Percentiles rank a stretch among this genome's conserved stretches.
phyloP scores from a whole-genome alignment of 2,113 vertebrate species.

The Mellivora capensis region DNA sequence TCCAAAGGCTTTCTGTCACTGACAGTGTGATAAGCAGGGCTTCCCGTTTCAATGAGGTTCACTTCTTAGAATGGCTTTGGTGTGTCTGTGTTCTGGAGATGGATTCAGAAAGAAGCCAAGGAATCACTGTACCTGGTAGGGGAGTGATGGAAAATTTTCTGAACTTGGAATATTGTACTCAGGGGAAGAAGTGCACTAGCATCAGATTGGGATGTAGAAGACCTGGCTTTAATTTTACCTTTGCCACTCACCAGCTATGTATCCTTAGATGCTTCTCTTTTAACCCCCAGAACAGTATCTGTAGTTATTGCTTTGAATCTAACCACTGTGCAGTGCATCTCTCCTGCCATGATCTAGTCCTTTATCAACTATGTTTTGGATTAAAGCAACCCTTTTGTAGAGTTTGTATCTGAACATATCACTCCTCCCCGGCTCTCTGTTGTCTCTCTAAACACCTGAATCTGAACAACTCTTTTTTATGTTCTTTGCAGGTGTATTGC shows the following conservation, averaged over 20 bases:
- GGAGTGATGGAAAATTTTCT: background rate
- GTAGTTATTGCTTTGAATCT: background rate
- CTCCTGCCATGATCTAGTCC: background rate
- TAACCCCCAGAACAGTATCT: background rate
- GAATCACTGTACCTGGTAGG: background rate
- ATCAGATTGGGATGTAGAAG: background rate
- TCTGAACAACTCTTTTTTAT: background rate
- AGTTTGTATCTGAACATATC: background rate
- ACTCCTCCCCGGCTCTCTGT: background rate
- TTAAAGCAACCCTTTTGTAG: background rate
- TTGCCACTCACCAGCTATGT: background rate
- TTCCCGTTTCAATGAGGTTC: background rate
- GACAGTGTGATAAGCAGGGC: background rate
- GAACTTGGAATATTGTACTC: background rate
- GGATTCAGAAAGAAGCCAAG: background rate
- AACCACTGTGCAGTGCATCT: background rate
- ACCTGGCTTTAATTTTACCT: background rate
- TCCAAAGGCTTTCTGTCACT: background rate
- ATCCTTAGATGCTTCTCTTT: background rate
- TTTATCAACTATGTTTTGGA: background rate
- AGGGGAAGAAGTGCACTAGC: background rate
- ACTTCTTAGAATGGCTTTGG: constrained; percentile 14
- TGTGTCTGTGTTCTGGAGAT: background rate
- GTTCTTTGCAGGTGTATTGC: background rate
- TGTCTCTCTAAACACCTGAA: background rate